These are phyloP conservation scores for Hipparchia sbordonii DNA, from an alignment of 2,888 invertebrate genomes.

Conservation along the genomic window DNA sequence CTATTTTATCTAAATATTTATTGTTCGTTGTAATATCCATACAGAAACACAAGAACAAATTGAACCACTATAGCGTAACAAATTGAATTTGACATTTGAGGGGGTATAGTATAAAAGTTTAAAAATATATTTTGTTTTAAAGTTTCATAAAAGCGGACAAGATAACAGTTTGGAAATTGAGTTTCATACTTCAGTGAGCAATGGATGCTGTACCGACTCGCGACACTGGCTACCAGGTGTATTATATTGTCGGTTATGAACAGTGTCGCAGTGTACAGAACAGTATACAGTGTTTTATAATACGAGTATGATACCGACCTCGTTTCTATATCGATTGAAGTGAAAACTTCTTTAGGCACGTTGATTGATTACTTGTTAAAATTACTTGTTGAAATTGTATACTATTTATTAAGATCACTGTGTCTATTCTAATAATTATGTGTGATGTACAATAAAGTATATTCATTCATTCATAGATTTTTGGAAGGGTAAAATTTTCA, in stretches of 20 bases:
- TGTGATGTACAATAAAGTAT: too few relatives aligned
- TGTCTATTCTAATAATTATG: too few relatives aligned
- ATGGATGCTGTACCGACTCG: conserved; percentile 8
- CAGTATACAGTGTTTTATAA: not conserved
- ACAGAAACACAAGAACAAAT: too few relatives aligned
- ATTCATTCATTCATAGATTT: too few relatives aligned
- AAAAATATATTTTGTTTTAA: conserved; percentile 1
- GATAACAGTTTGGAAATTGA: conserved; percentile 31
- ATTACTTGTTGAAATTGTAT: too few relatives aligned
- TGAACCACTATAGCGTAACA: not conserved
- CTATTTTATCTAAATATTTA: too few relatives aligned
- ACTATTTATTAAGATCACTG: too few relatives aligned
- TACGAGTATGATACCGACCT: not conserved
- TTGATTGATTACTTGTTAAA: too few relatives aligned
- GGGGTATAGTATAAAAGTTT: conserved; percentile 1
- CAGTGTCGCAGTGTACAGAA: not conserved
- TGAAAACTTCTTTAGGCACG: not conserved
- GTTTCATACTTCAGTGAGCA: conserved; percentile 37
- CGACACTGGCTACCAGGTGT: not conserved
- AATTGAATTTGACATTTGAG: not conserved
- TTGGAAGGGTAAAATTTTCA: too few relatives aligned
- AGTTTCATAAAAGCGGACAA: conserved; percentile 7
- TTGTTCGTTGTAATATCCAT: too few relatives aligned
- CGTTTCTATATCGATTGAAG: not conserved
- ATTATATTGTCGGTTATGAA: not conserved